Percentiles rank a stretch among this genome's conserved stretches.
Conservation (phyloP, 2,113 vertebrate species). For the Athene cunicularia region DNA sequence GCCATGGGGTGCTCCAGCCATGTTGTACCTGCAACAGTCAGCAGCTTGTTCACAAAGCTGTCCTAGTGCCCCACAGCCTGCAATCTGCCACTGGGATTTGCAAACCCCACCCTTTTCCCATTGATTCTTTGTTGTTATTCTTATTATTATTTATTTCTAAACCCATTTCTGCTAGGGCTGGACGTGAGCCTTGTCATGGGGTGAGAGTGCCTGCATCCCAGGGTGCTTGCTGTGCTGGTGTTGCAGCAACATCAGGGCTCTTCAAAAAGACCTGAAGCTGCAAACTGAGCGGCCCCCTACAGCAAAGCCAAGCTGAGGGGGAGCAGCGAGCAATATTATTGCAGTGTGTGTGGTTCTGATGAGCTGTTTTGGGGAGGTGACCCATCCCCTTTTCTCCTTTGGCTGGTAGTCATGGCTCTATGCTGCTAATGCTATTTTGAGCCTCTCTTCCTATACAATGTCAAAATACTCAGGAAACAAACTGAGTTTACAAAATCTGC, state of each 20-base stretch:
- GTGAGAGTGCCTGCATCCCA: fast-evolving
- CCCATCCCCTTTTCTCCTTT: neutral
- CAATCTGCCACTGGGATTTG: neutral
- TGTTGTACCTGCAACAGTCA: neutral
- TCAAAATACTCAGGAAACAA: neutral
- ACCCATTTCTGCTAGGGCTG: neutral
- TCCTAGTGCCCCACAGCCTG: neutral
- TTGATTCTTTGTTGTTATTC: neutral
- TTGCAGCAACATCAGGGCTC: fast-evolving
- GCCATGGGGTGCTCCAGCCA: neutral
- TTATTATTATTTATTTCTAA: neutral
- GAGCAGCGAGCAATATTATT: no score
- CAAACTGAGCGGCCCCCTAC: fast-evolving
- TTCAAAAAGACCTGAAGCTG: neutral
- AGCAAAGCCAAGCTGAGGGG: neutral
- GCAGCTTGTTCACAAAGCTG: neutral
- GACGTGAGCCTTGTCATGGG: no score
- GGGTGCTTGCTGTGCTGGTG: neutral
- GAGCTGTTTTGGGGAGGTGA: neutral
- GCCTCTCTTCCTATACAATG: neutral
- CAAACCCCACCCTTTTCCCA: neutral
- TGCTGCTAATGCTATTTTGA: neutral
- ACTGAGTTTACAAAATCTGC: neutral
- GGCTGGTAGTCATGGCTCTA: neutral
- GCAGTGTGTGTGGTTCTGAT: neutral